A percentile compares a stretch with the other conserved stretches of the same genome.
phyloP scores from a whole-genome alignment of 1,140 invertebrate genomes.

The Plectus sambesii region DNA sequence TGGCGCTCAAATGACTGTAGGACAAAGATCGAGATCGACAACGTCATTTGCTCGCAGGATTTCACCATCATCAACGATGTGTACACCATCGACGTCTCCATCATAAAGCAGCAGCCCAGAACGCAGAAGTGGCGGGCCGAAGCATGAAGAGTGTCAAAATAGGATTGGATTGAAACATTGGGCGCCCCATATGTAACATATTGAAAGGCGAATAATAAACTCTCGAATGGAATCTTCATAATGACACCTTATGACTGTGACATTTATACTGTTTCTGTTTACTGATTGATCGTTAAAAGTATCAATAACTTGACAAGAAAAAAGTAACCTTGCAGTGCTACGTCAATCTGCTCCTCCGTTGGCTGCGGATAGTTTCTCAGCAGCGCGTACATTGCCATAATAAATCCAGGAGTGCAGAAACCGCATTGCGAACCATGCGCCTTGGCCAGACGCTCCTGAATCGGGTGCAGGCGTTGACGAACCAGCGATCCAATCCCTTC shows the following conservation, averaged over 20 bases:
- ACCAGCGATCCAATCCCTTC: constrained; percentile 60
- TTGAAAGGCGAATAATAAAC: too few relatives aligned
- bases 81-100: too few relatives aligned
- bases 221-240: constrained; percentile 7
- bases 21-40: too few relatives aligned
- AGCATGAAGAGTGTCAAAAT: too few relatives aligned
- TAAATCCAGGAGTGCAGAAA: constrained; percentile 75
- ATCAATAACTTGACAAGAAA: constrained; percentile 1
- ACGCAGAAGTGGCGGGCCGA: too few relatives aligned
- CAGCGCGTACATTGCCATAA: constrained; percentile 59
- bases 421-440: constrained; percentile 75
- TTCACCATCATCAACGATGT: too few relatives aligned
- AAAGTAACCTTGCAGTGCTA: constrained; percentile 62
- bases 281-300: constrained; percentile 12
- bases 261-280: background rate
- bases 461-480: constrained; percentile 61
- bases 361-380: constrained; percentile 59
- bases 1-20: too few relatives aligned
- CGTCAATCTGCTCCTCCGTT: constrained; percentile 62
- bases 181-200: too few relatives aligned
- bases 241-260: constrained; percentile 40
- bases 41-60: too few relatives aligned
- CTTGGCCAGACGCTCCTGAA: constrained; percentile 58
- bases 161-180: too few relatives aligned
- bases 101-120: too few relatives aligned